These are phyloP conservation scores for Lacerta bilineata DNA, from an alignment of 2,797 vertebrate species.

Conservation along the genomic window DNA sequence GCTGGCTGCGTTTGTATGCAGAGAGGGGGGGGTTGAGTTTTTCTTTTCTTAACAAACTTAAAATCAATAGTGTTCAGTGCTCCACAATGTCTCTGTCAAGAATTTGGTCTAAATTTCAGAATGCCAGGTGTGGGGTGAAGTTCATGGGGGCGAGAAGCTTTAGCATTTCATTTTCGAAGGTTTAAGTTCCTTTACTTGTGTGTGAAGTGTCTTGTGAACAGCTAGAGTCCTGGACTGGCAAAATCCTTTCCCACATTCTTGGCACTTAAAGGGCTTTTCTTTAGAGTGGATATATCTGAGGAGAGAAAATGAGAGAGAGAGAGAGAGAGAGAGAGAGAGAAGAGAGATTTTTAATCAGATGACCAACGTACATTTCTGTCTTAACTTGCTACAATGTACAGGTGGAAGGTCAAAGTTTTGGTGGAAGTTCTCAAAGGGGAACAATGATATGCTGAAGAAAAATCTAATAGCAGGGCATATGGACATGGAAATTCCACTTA, in stretches of 20 bases:
- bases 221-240: slow-evolving; percentile 98
- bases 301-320: slow-evolving; percentile 59
- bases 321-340: slow-evolving; percentile 26
- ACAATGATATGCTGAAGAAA: not conserved
- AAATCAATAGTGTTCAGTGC: slow-evolving; percentile 48
- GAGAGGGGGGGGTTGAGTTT: not conserved
- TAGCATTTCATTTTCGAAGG: slow-evolving; percentile 94
- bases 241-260: slow-evolving; percentile 98
- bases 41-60: slow-evolving; percentile 35
- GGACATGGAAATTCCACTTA: not conserved
- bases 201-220: slow-evolving; percentile 98
- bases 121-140: slow-evolving; percentile 10
- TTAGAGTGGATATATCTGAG: slow-evolving; percentile 98
- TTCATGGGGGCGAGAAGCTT: slow-evolving; percentile 43
- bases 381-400: not conserved
- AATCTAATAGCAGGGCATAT: not conserved
- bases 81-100: slow-evolving; percentile 64
- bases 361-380: not conserved
- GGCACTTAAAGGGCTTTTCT: slow-evolving; percentile 99
- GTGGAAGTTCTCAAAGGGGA: not conserved
- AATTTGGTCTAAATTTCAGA: slow-evolving; percentile 60
- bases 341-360: slow-evolving; percentile 11
- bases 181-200: slow-evolving; percentile 98
- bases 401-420: not conserved
- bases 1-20: slow-evolving; percentile 16